These are phyloP conservation scores for Zygothrica quintamaculata DNA, from an alignment of 2,888 invertebrate genomes.

Conservation along the genomic window DNA sequence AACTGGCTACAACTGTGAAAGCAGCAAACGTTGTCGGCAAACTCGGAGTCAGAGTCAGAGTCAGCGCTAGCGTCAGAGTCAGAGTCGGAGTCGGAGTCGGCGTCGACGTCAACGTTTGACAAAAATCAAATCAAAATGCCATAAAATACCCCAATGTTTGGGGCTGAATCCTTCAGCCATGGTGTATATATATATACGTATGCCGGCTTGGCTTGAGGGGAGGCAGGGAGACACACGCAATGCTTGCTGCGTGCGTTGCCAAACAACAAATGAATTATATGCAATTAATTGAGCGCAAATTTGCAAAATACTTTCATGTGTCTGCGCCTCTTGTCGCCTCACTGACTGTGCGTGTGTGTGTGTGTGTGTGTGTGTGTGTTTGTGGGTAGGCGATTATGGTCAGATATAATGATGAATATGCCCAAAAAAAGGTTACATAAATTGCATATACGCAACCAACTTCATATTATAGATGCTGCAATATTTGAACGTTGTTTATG, in stretches of 20 bases:
- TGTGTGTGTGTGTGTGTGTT: constrained; percentile 25
- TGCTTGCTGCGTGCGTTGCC: constrained; percentile 31
- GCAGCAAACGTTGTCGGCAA: constrained; percentile 4
- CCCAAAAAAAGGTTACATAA: constrained; percentile 37
- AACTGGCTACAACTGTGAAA: constrained; percentile 7
- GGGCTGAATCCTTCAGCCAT: neutral
- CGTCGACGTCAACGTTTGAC: constrained; percentile 51
- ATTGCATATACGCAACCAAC: constrained; percentile 61
- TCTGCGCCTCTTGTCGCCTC: constrained; percentile 42
- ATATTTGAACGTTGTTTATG: constrained; percentile 13
- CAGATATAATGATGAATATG: constrained; percentile 72
- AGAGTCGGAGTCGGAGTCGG: constrained; percentile 3
- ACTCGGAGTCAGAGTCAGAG: constrained; percentile 14
- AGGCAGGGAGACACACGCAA: neutral
- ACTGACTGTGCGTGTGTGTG: constrained; percentile 4
- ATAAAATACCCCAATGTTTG: constrained; percentile 74
- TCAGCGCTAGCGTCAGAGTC: constrained; percentile 57
- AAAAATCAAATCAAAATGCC: constrained; percentile 82
- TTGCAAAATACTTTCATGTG: constrained; percentile 78
- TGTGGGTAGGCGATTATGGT: constrained; percentile 48
- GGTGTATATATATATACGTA: constrained; percentile 7
- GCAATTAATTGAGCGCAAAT: constrained; percentile 83
- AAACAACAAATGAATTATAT: constrained; percentile 82
- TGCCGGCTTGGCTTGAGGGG: neutral
- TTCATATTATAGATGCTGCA: constrained; percentile 12